Conservation (phyloP, 2,113 vertebrate species). For the Tetrax tetrax region DNA sequence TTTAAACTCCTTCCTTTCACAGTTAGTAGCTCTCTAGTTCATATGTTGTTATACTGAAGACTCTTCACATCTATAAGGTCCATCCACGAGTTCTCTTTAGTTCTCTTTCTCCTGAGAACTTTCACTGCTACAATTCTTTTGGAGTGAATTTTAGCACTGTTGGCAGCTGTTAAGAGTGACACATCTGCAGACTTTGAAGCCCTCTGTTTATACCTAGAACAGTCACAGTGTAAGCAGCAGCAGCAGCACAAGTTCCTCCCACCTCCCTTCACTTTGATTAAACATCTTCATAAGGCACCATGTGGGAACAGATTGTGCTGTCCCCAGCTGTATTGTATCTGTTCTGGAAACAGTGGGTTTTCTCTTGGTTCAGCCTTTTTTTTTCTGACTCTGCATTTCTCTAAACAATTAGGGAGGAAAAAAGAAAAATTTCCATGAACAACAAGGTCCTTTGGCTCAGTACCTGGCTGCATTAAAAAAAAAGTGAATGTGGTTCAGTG, state of each 20-base stretch:
- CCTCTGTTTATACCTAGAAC: background rate
- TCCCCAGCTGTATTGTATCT: background rate
- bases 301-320: background rate
- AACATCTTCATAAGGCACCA: background rate
- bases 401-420: background rate
- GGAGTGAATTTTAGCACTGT: background rate
- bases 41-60: background rate
- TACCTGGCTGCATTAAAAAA: background rate
- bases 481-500: background rate
- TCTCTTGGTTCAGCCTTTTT: background rate
- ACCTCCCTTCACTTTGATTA: background rate
- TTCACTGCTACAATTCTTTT: background rate
- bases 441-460: background rate
- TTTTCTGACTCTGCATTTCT: background rate
- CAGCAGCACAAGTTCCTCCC: background rate
- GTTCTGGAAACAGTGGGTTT: background rate
- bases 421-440: background rate
- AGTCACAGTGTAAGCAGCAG: background rate
- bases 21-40: background rate
- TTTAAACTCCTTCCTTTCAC: background rate
- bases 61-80: background rate
- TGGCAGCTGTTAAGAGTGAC: background rate
- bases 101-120: background rate
- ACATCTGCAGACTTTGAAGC: background rate
- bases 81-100: background rate